Conservation (phyloP, 1,140 invertebrate species). For the Apis cerana region DNA sequence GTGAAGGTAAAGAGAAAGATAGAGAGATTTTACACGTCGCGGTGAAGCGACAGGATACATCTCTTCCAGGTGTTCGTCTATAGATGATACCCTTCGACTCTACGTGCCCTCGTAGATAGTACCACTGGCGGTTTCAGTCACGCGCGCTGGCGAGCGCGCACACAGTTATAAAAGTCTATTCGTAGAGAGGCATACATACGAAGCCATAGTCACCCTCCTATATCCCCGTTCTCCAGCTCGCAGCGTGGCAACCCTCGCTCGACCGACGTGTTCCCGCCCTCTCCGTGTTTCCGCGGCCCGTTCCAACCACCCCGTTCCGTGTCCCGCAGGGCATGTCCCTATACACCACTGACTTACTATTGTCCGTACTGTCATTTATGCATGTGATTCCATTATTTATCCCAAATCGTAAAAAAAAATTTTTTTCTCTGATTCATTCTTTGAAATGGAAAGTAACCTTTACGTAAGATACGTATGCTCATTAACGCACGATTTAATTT, state of each 20-base stretch:
- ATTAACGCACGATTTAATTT: slow-evolving; percentile 36
- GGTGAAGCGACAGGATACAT: slow-evolving; percentile 36
- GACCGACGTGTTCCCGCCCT: slow-evolving; percentile 76
- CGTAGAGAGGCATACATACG: slow-evolving; percentile 49
- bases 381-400: neutral
- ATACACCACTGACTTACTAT: slow-evolving; percentile 66
- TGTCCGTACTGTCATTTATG: slow-evolving; percentile 65
- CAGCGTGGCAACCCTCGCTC: slow-evolving; percentile 63
- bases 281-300: slow-evolving; percentile 80
- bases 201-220: slow-evolving; percentile 59
- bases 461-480: too few species aligned
- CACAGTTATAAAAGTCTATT: slow-evolving; percentile 36
- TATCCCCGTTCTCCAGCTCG: slow-evolving; percentile 47
- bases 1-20: slow-evolving; percentile 38
- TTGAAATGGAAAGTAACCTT: too few species aligned
- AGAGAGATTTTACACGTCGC: slow-evolving; percentile 60
- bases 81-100: slow-evolving; percentile 77
- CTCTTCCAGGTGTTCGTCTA: slow-evolving; percentile 68
- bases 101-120: slow-evolving; percentile 66
- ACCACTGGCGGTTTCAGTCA: slow-evolving; percentile 58
- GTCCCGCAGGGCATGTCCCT: slow-evolving; percentile 81
- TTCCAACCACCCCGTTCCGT: slow-evolving; percentile 80
- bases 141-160: slow-evolving; percentile 37
- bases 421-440: slow-evolving; percentile 65
- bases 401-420: slow-evolving; percentile 54